Evolutionary conservation across 2,888 invertebrate species (phyloP).

Genomic region (Phoenoteleia sp.): DNA sequence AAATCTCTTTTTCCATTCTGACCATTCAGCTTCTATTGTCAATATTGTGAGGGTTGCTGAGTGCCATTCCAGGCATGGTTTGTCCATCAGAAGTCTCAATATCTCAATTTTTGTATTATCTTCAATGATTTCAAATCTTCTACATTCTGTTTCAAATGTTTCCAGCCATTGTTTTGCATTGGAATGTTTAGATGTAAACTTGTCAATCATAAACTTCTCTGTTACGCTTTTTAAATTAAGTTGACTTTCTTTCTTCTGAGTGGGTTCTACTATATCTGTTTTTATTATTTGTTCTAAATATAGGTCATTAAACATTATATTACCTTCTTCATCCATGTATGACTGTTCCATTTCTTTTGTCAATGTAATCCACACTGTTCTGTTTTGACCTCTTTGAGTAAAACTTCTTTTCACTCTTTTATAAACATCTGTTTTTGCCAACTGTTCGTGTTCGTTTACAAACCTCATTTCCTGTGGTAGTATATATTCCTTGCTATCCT

Average conservation of each 20-base stretch:
- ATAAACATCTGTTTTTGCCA: slow-evolving; percentile 58
- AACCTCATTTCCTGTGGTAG: slow-evolving; percentile 45
- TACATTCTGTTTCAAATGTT: slow-evolving; percentile 74
- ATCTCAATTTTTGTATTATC: slow-evolving; percentile 72
- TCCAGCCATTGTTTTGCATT: slow-evolving; percentile 75
- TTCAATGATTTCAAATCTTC: slow-evolving; percentile 68
- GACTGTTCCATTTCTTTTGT: slow-evolving; percentile 65
- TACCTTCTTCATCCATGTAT: slow-evolving; percentile 72
- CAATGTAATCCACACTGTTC: slow-evolving; percentile 70
- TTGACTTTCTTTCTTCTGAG: slow-evolving; percentile 65
- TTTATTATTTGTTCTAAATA: slow-evolving; percentile 70
- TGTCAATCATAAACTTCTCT: slow-evolving; percentile 73
- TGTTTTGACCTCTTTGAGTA: slow-evolving; percentile 68
- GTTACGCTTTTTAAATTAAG: slow-evolving; percentile 70
- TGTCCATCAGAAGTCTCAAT: slow-evolving; percentile 71
- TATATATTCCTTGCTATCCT: slow-evolving; percentile 44
- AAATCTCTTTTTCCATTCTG: slow-evolving; percentile 77
- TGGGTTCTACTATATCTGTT: slow-evolving; percentile 63
- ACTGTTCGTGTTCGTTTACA: slow-evolving; percentile 37
- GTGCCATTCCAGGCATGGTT: slow-evolving; percentile 74
- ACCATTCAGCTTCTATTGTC: slow-evolving; percentile 73
- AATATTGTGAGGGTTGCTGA: slow-evolving; percentile 67
- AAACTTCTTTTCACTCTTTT: slow-evolving; percentile 64
- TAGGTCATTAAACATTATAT: slow-evolving; percentile 70
- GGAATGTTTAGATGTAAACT: slow-evolving; percentile 68